Evolutionary conservation across 2,113 vertebrate species (phyloP), one percentile per base, ranked within the genome.

Genomic region (Arothron firmamentum): DNA sequence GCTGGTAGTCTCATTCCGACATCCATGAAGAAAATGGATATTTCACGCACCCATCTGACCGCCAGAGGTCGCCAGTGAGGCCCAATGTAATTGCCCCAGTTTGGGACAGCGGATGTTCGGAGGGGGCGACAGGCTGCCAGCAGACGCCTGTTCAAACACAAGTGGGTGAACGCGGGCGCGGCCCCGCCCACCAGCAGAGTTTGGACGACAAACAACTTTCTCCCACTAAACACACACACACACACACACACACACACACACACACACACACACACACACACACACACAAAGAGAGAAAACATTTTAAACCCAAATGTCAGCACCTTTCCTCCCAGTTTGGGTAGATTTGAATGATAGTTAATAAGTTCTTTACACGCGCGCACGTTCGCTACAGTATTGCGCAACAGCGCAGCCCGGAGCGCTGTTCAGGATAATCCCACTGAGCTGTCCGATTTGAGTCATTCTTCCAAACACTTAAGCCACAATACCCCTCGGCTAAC

Each of bases 141-240:
- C 18, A 51, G 55, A 16, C 47, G 31, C 60, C 23, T 41, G 38
- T 65, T 3, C 59, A 8, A 54, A 54, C 6, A 49, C 57, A 68
- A 65, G 65, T 65, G 56, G 53, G 16, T 19, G 11, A n/a, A 58
- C 45, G 45, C 16, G 43, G 43, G 43, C 43, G 19, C 62, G 62
- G 15, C 46, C 10, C 16, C 67, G 52, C 23, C 52, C 28, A 52
- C 2, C 31, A 14, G 8, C 46, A 54, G 41, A 9, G 60, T 77
- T 77, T 62, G 46, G 2, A 65, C 5, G 17, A 25, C 38, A 50
- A 75, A 72, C 73, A 72, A 1, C 18, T 3, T 23, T 20, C 13
- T 9, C 53, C 28, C 14, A 34, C 45, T 20, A 19, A 19, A n/a
- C 38, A 21, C 16, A 52, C 53, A 28, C 62, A 46, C 46, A 11